Conservation (phyloP, 2,888 invertebrate species). For the Harpagoxenus sublaevis region DNA sequence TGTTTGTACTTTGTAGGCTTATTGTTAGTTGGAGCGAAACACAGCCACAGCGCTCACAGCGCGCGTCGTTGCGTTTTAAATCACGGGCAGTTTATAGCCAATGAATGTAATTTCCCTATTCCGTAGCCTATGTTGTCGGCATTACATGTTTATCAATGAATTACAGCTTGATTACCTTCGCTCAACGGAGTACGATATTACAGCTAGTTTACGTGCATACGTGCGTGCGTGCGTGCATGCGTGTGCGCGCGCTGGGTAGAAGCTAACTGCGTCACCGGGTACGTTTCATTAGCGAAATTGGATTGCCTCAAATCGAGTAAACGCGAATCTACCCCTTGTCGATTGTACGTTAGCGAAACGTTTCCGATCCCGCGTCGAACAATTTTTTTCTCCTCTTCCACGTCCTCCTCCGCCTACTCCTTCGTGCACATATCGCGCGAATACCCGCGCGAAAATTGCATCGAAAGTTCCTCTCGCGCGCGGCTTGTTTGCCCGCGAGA, state of each 20-base stretch:
- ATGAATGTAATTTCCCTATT: conserved; percentile 66
- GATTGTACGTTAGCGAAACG: conserved; percentile 71
- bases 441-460: conserved; percentile 67
- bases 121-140: conserved; percentile 63
- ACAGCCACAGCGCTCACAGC: not conserved
- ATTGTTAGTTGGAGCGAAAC: not conserved
- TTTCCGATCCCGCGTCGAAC: conserved; percentile 63
- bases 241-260: conserved; percentile 31
- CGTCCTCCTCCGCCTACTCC: not conserved
- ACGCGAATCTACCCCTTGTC: conserved; percentile 77
- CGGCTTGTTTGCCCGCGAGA: conserved; percentile 57
- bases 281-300: conserved; percentile 76
- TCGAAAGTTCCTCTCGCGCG: conserved; percentile 51
- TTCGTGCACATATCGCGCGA: conserved; percentile 31
- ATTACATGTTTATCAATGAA: conserved; percentile 76
- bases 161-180: conserved; percentile 73
- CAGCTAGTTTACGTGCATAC: conserved; percentile 30
- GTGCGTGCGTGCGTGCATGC: conserved; percentile 30
- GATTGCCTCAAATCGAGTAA: conserved; percentile 79
- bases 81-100: conserved; percentile 34
- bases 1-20: not conserved
- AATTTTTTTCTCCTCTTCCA: conserved; percentile 47
- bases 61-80: conserved; percentile 43
- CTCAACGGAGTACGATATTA: conserved; percentile 61
- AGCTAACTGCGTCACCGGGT: conserved; percentile 68